phyloP scores from a whole-genome alignment of 2,888 invertebrate genomes.

The Stenolophus ochropezus region DNA sequence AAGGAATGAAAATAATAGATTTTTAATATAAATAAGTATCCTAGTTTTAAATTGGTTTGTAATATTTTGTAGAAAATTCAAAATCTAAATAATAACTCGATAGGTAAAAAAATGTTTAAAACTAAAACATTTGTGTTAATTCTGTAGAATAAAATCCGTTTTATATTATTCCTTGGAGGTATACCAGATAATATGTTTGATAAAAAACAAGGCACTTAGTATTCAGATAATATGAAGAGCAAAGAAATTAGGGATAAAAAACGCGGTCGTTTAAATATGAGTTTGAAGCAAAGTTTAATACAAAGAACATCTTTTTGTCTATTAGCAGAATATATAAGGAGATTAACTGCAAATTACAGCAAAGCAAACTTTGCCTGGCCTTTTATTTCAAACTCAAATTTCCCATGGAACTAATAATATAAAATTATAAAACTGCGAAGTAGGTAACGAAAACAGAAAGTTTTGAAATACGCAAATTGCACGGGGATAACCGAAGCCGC shows the following conservation, averaged over 20 bases:
- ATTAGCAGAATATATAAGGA: slow-evolving; percentile 28
- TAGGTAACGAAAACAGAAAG: slow-evolving; percentile 13
- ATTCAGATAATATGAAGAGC: slow-evolving; percentile 6
- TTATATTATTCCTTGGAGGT: background rate
- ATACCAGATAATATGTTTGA: background rate
- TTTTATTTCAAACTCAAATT: slow-evolving; percentile 45
- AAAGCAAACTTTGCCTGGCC: slow-evolving; percentile 35
- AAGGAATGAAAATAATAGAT: too few relatives aligned
- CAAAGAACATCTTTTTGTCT: slow-evolving; percentile 32
- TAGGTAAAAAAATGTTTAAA: too few relatives aligned
- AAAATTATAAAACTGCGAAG: slow-evolving; percentile 45
- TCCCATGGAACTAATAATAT: slow-evolving; percentile 51
- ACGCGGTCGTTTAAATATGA: background rate
- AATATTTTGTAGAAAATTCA: too few relatives aligned
- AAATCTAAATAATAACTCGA: too few relatives aligned
- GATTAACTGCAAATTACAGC: slow-evolving; percentile 46
- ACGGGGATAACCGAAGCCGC: slow-evolving; percentile 5
- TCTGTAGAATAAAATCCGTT: too few relatives aligned
- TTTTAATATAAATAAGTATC: too few relatives aligned
- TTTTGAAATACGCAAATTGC: slow-evolving; percentile 10
- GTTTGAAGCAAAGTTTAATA: slow-evolving; percentile 19
- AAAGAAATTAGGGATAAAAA: slow-evolving; percentile 4
- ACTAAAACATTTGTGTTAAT: too few relatives aligned
- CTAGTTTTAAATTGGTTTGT: too few relatives aligned
- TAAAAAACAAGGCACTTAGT: background rate